Evolutionary conservation across 2,888 invertebrate genomes (phyloP), one percentile per base, ranked within the genome.

Genomic region (Lepidocyrtoides sp.): DNA sequence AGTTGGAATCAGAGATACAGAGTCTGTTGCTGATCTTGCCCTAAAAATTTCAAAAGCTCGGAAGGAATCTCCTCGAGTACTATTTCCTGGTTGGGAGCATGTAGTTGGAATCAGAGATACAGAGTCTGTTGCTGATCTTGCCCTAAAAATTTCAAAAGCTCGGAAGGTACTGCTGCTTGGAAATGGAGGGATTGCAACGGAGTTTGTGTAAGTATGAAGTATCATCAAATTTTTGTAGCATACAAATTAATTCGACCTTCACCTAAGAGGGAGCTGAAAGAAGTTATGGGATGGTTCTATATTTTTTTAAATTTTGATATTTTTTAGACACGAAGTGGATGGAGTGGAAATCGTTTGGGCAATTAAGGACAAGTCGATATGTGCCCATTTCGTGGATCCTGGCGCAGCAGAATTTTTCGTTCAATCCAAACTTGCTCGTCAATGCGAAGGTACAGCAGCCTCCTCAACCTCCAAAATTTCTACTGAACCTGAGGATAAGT

Each of bases 131-230:
- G 96, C 96, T 94, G 96, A 96, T 91, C 97, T 99, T 94, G 97
- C 98, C 94, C 95, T 96, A 36, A 97, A 96, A 95, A 95, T 99
- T 10, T 95, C 96, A 87, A 95, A 95, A 87, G 97, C 98, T 0
- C 96, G 96, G 69, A 97, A 96, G 95, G 96, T 99, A 94, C 95
- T 98, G 0, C 96, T 99, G 66, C 96, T 99, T 79, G 99, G 99
- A 8, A 99, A 99, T 96, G 99, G 99, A 44, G 99, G 99, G 14
- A 99, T 99, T 95, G 99, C 99, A 60, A 99, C 99, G 57, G 99
- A 99, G 96, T 96, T 99, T 94, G 98, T 98, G 85, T 97, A 95
- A 94, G 95, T 94, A n/a, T 32, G n/a, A 54, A 54, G n/a, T 54
- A 44, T 36, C n/a, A n/a, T n/a, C n/a, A n/a, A n/a, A n/a, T n/a